These are phyloP conservation scores for Laticauda colubrina DNA, from an alignment of 2,113 vertebrate genomes.

Conservation along the genomic window DNA sequence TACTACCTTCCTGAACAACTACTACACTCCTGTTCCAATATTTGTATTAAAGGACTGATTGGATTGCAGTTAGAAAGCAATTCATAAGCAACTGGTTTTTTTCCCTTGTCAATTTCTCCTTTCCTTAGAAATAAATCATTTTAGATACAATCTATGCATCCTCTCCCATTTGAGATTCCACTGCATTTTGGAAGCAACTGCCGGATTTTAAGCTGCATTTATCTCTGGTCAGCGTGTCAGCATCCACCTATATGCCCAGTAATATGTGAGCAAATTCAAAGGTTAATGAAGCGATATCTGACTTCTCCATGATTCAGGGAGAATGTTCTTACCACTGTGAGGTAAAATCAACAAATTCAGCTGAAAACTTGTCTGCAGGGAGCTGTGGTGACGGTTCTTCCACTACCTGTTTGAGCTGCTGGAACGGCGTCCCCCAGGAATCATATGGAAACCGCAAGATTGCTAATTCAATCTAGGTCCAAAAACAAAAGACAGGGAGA, in stretches of 20 bases:
- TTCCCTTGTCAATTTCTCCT: neutral
- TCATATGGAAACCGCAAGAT: slow-evolving; percentile 93
- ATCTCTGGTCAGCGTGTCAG: neutral
- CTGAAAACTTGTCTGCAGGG: slow-evolving; percentile 83
- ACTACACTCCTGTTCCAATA: neutral
- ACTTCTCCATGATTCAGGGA: accelerated
- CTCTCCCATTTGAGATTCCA: neutral
- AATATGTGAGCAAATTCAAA: neutral
- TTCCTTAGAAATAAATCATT: neutral
- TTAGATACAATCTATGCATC: neutral
- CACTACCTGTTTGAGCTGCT: slow-evolving; percentile 97
- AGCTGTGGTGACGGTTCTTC: slow-evolving; percentile 93
- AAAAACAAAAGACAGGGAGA: neutral
- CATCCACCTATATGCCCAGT: neutral
- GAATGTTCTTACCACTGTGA: slow-evolving; percentile 82
- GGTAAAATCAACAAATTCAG: slow-evolving; percentile 92
- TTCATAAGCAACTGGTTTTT: neutral
- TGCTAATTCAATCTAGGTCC: slow-evolving; percentile 86
- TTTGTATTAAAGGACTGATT: neutral
- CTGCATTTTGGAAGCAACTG: neutral
- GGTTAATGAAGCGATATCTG: neutral
- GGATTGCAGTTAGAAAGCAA: neutral
- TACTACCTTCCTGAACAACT: neutral
- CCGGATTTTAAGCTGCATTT: neutral
- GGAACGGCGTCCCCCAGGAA: slow-evolving; percentile 94